Conservation (phyloP, 1,140 invertebrate genomes). For the Ridgeia piscesae region DNA sequence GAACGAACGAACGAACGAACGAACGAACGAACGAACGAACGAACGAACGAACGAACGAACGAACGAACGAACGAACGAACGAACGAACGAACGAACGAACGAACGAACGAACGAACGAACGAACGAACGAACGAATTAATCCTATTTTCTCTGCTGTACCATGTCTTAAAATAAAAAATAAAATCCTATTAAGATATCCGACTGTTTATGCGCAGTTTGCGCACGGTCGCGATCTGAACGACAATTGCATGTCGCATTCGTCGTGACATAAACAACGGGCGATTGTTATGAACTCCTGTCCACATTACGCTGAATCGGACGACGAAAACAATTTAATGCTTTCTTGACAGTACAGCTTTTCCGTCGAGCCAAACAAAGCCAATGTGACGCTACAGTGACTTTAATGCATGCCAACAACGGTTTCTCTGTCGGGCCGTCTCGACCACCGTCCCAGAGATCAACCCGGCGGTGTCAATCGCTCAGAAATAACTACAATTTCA, state of each 20-base stretch:
- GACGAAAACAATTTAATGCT: neutral
- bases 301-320: neutral
- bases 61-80: no score
- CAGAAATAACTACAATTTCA: neutral
- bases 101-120: no score
- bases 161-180: no score
- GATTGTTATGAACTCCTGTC: neutral
- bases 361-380: neutral
- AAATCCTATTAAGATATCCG: no score
- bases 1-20: no score
- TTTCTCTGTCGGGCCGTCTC: neutral
- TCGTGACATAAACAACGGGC: neutral
- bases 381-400: neutral
- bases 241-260: neutral
- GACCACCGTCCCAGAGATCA: neutral
- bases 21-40: no score
- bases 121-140: no score
- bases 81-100: no score
- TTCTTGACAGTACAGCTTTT: neutral
- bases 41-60: no score
- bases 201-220: neutral
- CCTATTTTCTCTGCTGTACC: no score
- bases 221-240: neutral
- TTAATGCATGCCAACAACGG: neutral
- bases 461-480: neutral